A percentile compares a stretch with the other conserved stretches of the same genome.
Evolutionary conservation across 1,140 invertebrate genomes (phyloP).

Genomic region (Triops cancriformis): DNA sequence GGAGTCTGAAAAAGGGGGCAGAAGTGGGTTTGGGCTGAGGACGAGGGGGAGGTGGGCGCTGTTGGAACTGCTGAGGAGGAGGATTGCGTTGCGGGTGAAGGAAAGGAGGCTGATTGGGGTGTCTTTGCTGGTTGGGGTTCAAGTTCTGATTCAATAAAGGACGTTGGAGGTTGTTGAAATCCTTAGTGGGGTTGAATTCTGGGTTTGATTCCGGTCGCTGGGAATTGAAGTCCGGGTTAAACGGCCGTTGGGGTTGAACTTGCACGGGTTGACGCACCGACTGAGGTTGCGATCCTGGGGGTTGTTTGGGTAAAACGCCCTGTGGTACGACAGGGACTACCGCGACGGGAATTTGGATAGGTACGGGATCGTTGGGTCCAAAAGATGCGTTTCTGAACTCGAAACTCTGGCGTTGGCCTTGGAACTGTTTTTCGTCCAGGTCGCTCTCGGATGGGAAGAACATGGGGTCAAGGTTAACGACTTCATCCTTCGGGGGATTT

Average conservation of each 20-base stretch:
- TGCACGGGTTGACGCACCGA: not conserved
- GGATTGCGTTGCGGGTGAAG: not conserved
- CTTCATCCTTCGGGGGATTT: not conserved
- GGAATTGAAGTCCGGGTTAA: not conserved
- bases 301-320: not conserved
- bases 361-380: constrained; percentile 14
- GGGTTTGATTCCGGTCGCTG: not conserved
- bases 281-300: not conserved
- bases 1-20: not conserved
- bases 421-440: not conserved
- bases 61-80: not conserved
- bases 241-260: not conserved
- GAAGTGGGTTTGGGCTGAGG: not conserved
- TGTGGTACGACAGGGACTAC: constrained; percentile 25
- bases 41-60: not conserved
- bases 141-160: not conserved
- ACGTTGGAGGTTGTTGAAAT: too few relatives aligned
- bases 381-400: not conserved
- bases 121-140: not conserved
- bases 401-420: not conserved
- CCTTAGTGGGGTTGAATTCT: too few relatives aligned
- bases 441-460: constrained; percentile 23
- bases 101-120: not conserved
- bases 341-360: constrained; percentile 19
- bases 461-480: constrained; percentile 25